Evolutionary conservation across 2,113 vertebrate genomes (phyloP).

Genomic region (Oenanthe oenanthe): DNA sequence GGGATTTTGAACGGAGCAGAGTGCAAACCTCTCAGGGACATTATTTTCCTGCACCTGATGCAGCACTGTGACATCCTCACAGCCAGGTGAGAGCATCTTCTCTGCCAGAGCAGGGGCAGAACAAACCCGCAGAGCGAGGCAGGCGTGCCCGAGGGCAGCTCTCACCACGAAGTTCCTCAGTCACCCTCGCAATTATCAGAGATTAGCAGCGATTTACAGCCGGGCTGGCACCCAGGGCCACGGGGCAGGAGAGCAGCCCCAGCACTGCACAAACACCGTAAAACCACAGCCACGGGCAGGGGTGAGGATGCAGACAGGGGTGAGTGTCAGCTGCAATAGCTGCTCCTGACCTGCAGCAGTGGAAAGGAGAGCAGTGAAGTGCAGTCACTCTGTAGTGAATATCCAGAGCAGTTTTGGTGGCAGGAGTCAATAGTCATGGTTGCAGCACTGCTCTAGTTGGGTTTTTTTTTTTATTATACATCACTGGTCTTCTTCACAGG

Average conservation of each 20-base stretch:
- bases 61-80: rapidly evolving
- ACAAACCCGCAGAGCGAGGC: rapidly evolving
- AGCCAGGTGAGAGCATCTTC: not conserved
- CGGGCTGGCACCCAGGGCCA: not conserved
- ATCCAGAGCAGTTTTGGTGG: not conserved
- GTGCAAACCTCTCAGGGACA: not conserved
- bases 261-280: not conserved
- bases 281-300: not conserved
- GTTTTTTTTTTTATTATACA: not conserved
- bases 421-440: not conserved
- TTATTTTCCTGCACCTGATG: not conserved
- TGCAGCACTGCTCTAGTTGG: not conserved
- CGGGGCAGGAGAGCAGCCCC: not conserved
- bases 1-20: not conserved
- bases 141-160: not conserved
- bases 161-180: not conserved
- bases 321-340: not conserved
- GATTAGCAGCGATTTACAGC: conserved; percentile 11
- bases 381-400: rapidly evolving
- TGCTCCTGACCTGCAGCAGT: not conserved
- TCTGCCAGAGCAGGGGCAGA: not conserved
- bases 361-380: not conserved
- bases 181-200: not conserved
- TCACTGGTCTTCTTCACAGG: not conserved
- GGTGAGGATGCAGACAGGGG: not conserved